phyloP scores from a whole-genome alignment of 2,113 vertebrate species.

The Etheostoma spectabile region DNA sequence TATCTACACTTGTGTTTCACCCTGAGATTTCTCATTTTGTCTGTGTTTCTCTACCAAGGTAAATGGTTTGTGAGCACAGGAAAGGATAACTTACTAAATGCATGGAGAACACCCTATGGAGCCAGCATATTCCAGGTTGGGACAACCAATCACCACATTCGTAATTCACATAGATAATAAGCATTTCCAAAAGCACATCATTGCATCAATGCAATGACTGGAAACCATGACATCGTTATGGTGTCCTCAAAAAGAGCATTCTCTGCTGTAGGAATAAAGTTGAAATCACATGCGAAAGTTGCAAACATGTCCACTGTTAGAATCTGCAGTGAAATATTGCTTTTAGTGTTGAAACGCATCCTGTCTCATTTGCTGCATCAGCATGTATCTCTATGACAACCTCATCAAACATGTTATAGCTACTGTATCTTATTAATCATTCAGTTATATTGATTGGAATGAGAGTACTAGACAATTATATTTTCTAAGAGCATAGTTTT shows the following conservation, averaged over 20 bases:
- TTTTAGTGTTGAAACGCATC: neutral
- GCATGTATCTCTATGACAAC: neutral
- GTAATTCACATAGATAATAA: neutral
- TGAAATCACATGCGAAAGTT: neutral
- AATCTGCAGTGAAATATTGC: neutral
- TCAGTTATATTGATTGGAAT: neutral
- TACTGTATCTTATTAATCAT: neutral
- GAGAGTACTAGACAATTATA: neutral
- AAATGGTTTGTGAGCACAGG: conserved; percentile 99
- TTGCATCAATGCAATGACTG: neutral
- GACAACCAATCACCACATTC: conserved; percentile 15
- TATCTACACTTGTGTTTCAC: neutral
- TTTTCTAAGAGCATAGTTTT: neutral
- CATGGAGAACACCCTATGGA: conserved; percentile 96
- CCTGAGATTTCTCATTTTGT: conserved; percentile 1
- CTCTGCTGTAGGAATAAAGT: neutral
- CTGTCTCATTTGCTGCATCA: conserved; percentile 4
- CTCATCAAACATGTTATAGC: neutral
- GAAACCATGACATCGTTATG: neutral
- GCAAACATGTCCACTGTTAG: neutral
- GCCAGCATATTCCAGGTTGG: conserved; percentile 98
- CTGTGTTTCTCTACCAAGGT: conserved; percentile 78
- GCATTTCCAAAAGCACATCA: neutral
- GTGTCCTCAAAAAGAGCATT: neutral
- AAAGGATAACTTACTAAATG: conserved; percentile 97